Base-by-base conservation (phyloP, 2,113 vertebrate species). In the Phaethornis superciliosus region DNA sequence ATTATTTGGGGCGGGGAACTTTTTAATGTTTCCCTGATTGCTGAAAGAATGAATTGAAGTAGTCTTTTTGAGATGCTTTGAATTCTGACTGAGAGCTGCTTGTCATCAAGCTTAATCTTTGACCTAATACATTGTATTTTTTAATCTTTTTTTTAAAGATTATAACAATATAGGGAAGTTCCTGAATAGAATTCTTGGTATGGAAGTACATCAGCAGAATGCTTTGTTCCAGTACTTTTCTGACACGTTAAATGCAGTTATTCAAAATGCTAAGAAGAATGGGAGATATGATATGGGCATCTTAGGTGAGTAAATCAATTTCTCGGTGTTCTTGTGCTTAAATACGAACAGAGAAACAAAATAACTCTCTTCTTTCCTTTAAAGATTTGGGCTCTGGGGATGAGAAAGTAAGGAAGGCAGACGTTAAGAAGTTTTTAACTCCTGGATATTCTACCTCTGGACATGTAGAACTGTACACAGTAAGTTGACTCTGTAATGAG, bases 161-260 rank as follows among this genome's bases (percentile, higher is more conserved):
- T 99, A 99, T 95, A 99, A 99, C 98, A 99, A 99, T 85, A 99
- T 99, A 40, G 99, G 99, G 69, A 99, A 99, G 94, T 99, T 99
- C 90, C 97, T 99, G 84, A 99, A 99, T 93, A 98, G 99, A 71
- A 99, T 99, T 91, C 96, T 99, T 94, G 99, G 99, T 19, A 99
- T 99, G 99, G 99, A 99, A 93, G 99, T 99, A 8, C 99, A 99
- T 83, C 99, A 99, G 81, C 99, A 99, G 96, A 99, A 99, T 20
- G 98, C 99, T 3, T 96, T 99, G 64, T 99, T 99, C 97, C 99
- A 99, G 98, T 99, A 99, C 95, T 99, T 99, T 68, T 98, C 99
- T 1, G 99, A 99, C 94, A 99, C 99, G 0, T 97, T 99, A 62
- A 98, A 97, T 44, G 99, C 99, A 12, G 99, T 99, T 68, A 99